phyloP scores from a whole-genome alignment of 2,797 vertebrate species.

The Monodelphis domestica region DNA sequence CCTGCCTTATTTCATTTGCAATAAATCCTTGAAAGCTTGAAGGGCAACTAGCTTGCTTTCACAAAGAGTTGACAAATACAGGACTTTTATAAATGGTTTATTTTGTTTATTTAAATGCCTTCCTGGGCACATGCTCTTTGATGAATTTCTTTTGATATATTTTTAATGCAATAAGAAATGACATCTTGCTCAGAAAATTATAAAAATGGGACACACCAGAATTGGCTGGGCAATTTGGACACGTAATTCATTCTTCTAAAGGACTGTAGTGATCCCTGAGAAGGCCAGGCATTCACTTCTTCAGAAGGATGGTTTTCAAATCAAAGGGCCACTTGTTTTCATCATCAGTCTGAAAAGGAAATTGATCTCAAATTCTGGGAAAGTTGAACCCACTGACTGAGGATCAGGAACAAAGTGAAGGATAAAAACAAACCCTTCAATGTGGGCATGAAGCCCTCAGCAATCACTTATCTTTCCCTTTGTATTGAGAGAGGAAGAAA shows the following conservation, averaged over 20 bases:
- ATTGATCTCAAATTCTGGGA: not conserved
- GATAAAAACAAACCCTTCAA: not conserved
- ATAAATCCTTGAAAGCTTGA: slow-evolving; percentile 15
- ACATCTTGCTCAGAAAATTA: not conserved
- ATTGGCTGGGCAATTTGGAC: not conserved
- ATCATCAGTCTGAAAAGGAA: not conserved
- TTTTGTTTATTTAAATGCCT: not conserved
- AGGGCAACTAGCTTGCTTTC: not conserved
- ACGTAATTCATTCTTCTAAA: not conserved
- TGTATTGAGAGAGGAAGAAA: not conserved
- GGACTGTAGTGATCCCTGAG: not conserved
- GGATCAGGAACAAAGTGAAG: not conserved
- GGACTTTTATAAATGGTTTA: slow-evolving; percentile 2
- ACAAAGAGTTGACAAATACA: not conserved
- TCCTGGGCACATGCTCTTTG: not conserved
- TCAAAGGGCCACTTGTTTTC: not conserved
- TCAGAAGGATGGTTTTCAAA: not conserved
- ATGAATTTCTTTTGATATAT: slow-evolving; percentile 22
- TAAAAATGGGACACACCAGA: not conserved
- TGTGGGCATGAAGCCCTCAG: not conserved
- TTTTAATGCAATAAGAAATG: slow-evolving; percentile 41
- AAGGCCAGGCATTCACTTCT: not conserved
- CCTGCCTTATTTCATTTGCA: not conserved
- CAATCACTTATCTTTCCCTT: not conserved
- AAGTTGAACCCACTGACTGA: not conserved